These are phyloP conservation scores for Plutomurus gul DNA, from an alignment of 1,140 invertebrate species.

Conservation along the genomic window DNA sequence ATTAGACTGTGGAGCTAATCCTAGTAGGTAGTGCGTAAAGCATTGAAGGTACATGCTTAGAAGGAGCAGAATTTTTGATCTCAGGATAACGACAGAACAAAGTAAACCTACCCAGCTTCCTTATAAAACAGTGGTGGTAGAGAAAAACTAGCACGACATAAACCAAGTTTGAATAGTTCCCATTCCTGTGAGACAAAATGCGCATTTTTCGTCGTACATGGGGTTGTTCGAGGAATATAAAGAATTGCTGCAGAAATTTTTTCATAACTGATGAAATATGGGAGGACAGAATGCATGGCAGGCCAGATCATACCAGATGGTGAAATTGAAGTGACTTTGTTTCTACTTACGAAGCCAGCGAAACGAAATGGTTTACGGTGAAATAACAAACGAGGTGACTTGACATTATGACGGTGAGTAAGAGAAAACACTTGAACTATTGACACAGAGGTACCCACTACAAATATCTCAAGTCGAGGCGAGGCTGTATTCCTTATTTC, in stretches of 20 bases:
- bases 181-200: slow-evolving; percentile 37
- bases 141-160: slow-evolving; percentile 6
- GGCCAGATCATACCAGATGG: slow-evolving; percentile 3
- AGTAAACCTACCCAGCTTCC: slow-evolving; percentile 4
- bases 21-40: too few species aligned
- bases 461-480: slow-evolving; percentile 1
- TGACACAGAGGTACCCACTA: slow-evolving; percentile 12
- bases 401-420: slow-evolving; percentile 14
- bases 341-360: background rate
- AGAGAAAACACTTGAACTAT: slow-evolving; percentile 25
- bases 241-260: slow-evolving; percentile 40
- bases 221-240: background rate
- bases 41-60: too few species aligned
- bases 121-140: background rate
- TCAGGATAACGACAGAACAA: slow-evolving; percentile 1
- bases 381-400: slow-evolving; percentile 29
- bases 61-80: too few species aligned
- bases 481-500: too few species aligned
- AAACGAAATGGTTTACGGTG: slow-evolving; percentile 6
- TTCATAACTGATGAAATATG: slow-evolving; percentile 44
- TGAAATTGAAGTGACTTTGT: background rate
- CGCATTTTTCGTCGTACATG: background rate
- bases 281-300: slow-evolving; percentile 27
- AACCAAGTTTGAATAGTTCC: slow-evolving; percentile 16
- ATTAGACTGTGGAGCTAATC: too few species aligned